phyloP scores from a whole-genome alignment of 2,113 vertebrate species.

The Pandion haliaetus region DNA sequence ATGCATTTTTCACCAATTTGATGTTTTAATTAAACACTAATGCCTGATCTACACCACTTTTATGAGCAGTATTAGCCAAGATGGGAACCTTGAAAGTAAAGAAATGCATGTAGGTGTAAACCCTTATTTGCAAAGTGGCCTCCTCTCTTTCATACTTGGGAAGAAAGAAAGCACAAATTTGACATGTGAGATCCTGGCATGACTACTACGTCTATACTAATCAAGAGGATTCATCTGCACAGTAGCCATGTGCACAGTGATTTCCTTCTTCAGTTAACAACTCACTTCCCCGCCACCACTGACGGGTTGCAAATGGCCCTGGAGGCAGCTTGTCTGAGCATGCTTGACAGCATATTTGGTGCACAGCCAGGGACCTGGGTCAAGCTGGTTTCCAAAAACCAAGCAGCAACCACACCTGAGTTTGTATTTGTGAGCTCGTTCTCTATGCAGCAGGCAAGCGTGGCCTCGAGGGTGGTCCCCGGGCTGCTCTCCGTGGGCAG shows the following conservation, averaged over 20 bases:
- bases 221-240: background rate
- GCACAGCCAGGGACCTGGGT: background rate
- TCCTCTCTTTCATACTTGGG: background rate
- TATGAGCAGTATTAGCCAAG: background rate
- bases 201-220: background rate
- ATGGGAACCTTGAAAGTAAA: background rate
- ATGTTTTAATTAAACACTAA: background rate
- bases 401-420: background rate
- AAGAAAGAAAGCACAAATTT: background rate
- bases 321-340: constrained; percentile 25
- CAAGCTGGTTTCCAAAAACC: background rate
- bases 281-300: background rate
- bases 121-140: background rate
- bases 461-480: background rate
- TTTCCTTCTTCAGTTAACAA: background rate
- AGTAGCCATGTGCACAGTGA: background rate
- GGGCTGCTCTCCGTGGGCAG: background rate
- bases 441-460: background rate
- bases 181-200: background rate
- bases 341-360: background rate
- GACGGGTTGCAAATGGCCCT: background rate
- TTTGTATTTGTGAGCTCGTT: background rate
- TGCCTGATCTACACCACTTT: background rate
- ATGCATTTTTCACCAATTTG: background rate
- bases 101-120: background rate